Evolutionary conservation across 2,888 invertebrate genomes (phyloP), one percentile per base, ranked within the genome.

Genomic region (Philhelius pedissequus): DNA sequence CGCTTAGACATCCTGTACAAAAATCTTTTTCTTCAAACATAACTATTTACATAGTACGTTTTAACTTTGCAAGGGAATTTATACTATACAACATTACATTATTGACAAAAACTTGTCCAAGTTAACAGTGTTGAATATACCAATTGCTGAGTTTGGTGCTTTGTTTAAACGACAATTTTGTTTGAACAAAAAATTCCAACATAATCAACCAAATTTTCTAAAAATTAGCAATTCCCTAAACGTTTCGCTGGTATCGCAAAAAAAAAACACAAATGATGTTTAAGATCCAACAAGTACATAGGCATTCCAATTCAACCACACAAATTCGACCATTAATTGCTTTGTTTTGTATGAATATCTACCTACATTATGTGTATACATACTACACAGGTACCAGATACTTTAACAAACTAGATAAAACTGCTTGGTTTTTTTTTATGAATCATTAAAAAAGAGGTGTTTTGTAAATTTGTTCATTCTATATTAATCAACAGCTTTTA

Each of bases 381-480:
- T 40, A 40, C 5, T 9, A 18, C 15, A 15, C 30, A 54, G 30
- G 54, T 54, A 54, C 56, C 32, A n/a, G n/a, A n/a, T 62, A 62
- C 20, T 32, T 18, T 18, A 43, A 25, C 27, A 35, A 25, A 50
- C 52, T 43, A 54, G 40, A 38, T 25, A 60, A 60, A 38, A 52
- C 66, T 54, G 68, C 62, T 82, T 54, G 52, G 45, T 25, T 38
- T 50, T 45, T n/a, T 79, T 75, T 73, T 73, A 78, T 78, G 82
- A 82, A 68, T 82, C 82, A 82, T 82, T 73, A 71, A 82, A 54
- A 78, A 73, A 15, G 8, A 82, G 69, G 78, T 83, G 82, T 73
- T 83, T 56, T 81, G 30, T 3, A 32, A 83, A 83, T 78, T 73
- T 74, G 78, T 83, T 69, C 68, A 35, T 48, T 35, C 45, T 27